Percentiles rank a stretch among this genome's conserved stretches.
These are phyloP conservation scores for Drosophila navojoa DNA, from an alignment of 1,140 invertebrate species.

Conservation along the genomic window DNA sequence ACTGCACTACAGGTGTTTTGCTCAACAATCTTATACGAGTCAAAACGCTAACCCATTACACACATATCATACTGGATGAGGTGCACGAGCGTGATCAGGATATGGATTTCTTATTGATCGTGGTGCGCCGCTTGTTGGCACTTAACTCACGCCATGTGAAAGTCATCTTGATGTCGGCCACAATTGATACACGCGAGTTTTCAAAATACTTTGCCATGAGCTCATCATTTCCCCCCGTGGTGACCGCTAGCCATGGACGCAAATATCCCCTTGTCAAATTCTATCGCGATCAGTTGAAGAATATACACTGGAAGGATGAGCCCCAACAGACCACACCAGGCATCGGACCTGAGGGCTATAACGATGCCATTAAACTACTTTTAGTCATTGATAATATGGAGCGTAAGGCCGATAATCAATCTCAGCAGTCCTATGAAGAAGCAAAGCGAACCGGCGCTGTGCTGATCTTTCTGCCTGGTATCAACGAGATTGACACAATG, in stretches of 20 bases:
- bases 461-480: slow-evolving; percentile 94
- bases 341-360: slow-evolving; percentile 85
- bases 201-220: slow-evolving; percentile 88
- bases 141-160: slow-evolving; percentile 89
- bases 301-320: slow-evolving; percentile 52
- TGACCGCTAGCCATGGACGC: slow-evolving; percentile 85
- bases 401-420: slow-evolving; percentile 36
- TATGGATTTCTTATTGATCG: slow-evolving; percentile 94
- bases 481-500: slow-evolving; percentile 90
- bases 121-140: slow-evolving; percentile 92
- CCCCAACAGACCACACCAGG: slow-evolving; percentile 84
- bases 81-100: slow-evolving; percentile 98
- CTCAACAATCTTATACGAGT: slow-evolving; percentile 89
- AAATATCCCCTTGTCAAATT: slow-evolving; percentile 86
- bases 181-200: slow-evolving; percentile 89
- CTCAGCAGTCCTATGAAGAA: slow-evolving; percentile 40
- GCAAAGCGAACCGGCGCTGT: slow-evolving; percentile 86
- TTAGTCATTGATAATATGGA: slow-evolving; percentile 90
- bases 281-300: slow-evolving; percentile 88
- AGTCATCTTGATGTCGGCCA: slow-evolving; percentile 95
- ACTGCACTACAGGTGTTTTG: slow-evolving; percentile 93
- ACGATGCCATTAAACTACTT: slow-evolving; percentile 88
- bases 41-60: slow-evolving; percentile 88
- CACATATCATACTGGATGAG: slow-evolving; percentile 97
- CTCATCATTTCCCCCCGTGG: slow-evolving; percentile 85